Base-by-base conservation (phyloP, 1,140 invertebrate species). In the Cepaea nemoralis region DNA sequence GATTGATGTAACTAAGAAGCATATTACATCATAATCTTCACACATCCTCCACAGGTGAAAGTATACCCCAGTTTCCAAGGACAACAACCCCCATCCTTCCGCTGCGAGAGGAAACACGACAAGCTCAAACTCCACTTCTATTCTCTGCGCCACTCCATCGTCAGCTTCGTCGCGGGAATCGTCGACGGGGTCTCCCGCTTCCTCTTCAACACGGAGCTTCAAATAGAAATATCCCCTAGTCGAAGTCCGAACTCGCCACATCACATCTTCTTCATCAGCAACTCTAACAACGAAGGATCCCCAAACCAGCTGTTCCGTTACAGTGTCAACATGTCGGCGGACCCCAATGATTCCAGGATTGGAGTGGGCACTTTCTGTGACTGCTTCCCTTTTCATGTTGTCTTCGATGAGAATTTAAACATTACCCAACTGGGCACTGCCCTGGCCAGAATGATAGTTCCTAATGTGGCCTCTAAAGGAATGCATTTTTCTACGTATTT, bases 381-480 rank as follows among this genome's bases (percentile, higher is more conserved):
- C 81, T 95, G 97, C 10, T 98, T 98, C 91, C 97, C 97, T 22
- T 99, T 98, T 91, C 97, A 99, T 90, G 92, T 99, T 80, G 95
- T 98, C 93, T 98, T 99, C 88, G 95, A 98, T 88, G 93, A 95
- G 31, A 93, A 96, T 80, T 93, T 98, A 89, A 94, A 93, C 85
- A 95, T 98, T 86, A 94, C 95, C 33, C 97, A 98, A 92, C 95
- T 89, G 14, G 97, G 97, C 16, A 71, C 80, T 48, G 87, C 85
- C 27, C 80, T 90, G 39, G 77, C 86, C 59, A 88, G 87, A 83
- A 86, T 87, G 80, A 86, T 90, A 19, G 81, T 79, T 22, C 79
- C 84, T 10, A 85, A 86, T 14, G 82, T 85, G 71, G 71, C 79
- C 0, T 78, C 81, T 33, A 81, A 82, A 45, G 86, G 85, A 6